Evolutionary conservation across 2,113 vertebrate genomes (phyloP), one percentile per base, ranked within the genome.

Genomic region (Perca fluviatilis): DNA sequence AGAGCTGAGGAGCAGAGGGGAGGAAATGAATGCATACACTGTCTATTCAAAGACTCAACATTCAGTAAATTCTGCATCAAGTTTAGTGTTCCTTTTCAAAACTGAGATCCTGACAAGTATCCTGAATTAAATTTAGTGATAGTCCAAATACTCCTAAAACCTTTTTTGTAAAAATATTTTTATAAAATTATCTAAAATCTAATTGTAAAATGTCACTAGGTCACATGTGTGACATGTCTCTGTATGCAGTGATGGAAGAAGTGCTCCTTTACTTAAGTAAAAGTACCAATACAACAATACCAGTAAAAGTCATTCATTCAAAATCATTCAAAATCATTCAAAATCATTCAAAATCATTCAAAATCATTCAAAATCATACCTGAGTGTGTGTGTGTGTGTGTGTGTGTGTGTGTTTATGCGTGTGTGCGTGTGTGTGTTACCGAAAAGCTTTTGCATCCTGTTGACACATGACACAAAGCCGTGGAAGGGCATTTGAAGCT

Each of bases 371-470:
- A 27, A 27, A 27, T 27, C 27, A 2, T 27, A 27, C 27, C 2
- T 27, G 27, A 27, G 27, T 27, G 30, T 33, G 40, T 10, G 11
- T 58, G 69, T 60, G 36, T 60, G 19, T 58, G 68, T 10, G 40
- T 40, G 40, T 10, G 23, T 0, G 5, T 21, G 16, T 57, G 68
- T 46, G 19, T 58, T 10, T 11, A n/a, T 62, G 13, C 36, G 30
- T 53, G 49, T 53, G 49, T 56, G 30, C 36, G 49, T 36, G 49
- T 56, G 18, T 70, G 64, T 74, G 51, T 88, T 92, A 96, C 96
- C 93, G 25, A 95, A 95, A 51, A 96, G 94, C 49, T 91, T 95
- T 60, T 84, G 93, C 79, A 96, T 88, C 76, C 94, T 92, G 77
- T 90, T 86, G 71, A 95, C 89, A 84, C 94, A 94, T 5, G 94